These are phyloP conservation scores for Coilia nasus DNA, from an alignment of 2,797 vertebrate species.

Conservation along the genomic window DNA sequence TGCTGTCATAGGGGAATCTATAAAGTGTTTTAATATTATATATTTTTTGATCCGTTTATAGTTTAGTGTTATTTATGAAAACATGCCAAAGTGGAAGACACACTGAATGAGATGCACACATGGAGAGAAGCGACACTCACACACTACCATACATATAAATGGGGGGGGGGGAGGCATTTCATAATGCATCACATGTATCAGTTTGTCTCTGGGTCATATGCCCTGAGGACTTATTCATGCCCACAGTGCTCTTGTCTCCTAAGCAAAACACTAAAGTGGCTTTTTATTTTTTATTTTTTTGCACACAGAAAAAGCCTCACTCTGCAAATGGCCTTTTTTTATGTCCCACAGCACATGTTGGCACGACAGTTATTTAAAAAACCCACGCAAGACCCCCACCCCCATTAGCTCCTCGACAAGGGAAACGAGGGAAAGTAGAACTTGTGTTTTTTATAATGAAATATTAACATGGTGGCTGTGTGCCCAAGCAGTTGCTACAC, in stretches of 20 bases:
- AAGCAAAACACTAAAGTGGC: not conserved
- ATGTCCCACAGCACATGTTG: not conserved
- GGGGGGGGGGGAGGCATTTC: not conserved
- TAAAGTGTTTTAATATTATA: not conserved
- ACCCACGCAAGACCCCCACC: not conserved
- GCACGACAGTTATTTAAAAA: not conserved
- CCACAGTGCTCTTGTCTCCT: not conserved
- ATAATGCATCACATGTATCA: slow-evolving; percentile 15
- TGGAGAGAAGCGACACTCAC: not conserved
- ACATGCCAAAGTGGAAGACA: not conserved
- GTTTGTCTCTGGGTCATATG: not conserved
- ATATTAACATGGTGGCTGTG: not conserved
- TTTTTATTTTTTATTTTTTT: not conserved
- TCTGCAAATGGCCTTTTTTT: not conserved
- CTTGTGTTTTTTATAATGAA: not conserved
- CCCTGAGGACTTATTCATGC: slow-evolving; percentile 1
- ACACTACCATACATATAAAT: not conserved
- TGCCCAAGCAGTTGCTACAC: not conserved
- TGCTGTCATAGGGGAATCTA: not conserved
- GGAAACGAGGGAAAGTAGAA: not conserved
- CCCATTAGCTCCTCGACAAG: not conserved
- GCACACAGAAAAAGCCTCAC: not conserved
- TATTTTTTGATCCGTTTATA: not conserved
- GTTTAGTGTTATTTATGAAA: not conserved
- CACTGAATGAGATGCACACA: not conserved